Conservation (phyloP, 2,888 invertebrate species). For the Euphydryas editha region DNA sequence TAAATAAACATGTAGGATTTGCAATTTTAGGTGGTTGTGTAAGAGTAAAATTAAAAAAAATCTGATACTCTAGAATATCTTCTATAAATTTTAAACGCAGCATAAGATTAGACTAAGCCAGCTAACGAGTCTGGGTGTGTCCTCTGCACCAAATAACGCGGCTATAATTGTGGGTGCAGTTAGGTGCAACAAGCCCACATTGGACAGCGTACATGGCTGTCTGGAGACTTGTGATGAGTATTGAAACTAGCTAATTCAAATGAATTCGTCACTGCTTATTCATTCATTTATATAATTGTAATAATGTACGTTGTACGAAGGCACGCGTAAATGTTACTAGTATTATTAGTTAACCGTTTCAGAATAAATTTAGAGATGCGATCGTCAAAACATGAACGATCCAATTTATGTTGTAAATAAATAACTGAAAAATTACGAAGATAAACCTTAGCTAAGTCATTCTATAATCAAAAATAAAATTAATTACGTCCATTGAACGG, state of each 20-base stretch:
- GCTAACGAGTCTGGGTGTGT: conserved; percentile 80
- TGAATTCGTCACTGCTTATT: conserved; percentile 31
- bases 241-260: conserved; percentile 35
- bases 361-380: conserved; percentile 19
- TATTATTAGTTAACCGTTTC: conserved; percentile 28
- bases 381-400: conserved; percentile 14
- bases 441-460: conserved; percentile 39
- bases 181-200: conserved; percentile 64
- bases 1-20: conserved; percentile 2
- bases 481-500: conserved; percentile 57
- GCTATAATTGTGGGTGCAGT: conserved; percentile 78
- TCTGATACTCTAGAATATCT: conserved; percentile 21
- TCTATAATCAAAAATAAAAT: conserved; percentile 44
- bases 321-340: conserved; percentile 30
- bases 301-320: conserved; percentile 25
- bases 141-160: conserved; percentile 75
- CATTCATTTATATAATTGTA: conserved; percentile 32
- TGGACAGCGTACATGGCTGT: conserved; percentile 45
- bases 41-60: conserved; percentile 16
- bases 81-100: conserved; percentile 58
- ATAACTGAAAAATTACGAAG: conserved; percentile 24
- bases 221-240: conserved; percentile 30
- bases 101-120: conserved; percentile 62
- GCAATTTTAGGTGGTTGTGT: conserved; percentile 22
- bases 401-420: background rate